phyloP scores from a whole-genome alignment of 1,140 invertebrate species.

The Cotesia typhae region DNA sequence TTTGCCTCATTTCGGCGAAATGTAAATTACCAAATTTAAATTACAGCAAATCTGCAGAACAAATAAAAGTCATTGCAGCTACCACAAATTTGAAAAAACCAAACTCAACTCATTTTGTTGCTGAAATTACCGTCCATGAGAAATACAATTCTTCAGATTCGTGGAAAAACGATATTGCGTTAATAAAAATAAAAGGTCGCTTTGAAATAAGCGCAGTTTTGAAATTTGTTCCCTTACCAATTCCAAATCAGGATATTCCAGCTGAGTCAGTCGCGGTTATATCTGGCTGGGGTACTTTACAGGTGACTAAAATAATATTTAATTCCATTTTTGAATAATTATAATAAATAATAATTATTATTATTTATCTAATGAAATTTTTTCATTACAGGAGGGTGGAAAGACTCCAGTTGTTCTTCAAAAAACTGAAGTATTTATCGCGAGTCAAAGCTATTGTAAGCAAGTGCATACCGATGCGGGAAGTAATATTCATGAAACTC shows the following conservation, averaged over 20 bases:
- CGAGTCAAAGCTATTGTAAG: constrained; percentile 35
- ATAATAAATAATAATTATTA: neutral
- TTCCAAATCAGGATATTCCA: constrained; percentile 14
- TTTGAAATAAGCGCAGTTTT: constrained; percentile 18
- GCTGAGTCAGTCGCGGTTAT: constrained; percentile 28
- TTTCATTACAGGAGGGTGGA: constrained; percentile 36
- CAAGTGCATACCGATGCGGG: neutral
- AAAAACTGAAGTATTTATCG: constrained; percentile 34
- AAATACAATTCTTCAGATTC: constrained; percentile 32
- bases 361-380: neutral
- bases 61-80: constrained; percentile 32
- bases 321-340: neutral
- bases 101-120: neutral
- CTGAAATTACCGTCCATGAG: constrained; percentile 32
- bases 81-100: constrained; percentile 30
- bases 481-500: constrained; percentile 28
- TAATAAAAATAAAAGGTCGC: constrained; percentile 33
- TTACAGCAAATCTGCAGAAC: neutral
- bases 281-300: constrained; percentile 46
- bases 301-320: constrained; percentile 23
- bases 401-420: constrained; percentile 9
- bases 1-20: too few species aligned
- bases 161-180: constrained; percentile 37
- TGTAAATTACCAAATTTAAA: neutral
- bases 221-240: constrained; percentile 33